phyloP scores from a whole-genome alignment of 2,113 vertebrate genomes.

The Seriola rivoliana region DNA sequence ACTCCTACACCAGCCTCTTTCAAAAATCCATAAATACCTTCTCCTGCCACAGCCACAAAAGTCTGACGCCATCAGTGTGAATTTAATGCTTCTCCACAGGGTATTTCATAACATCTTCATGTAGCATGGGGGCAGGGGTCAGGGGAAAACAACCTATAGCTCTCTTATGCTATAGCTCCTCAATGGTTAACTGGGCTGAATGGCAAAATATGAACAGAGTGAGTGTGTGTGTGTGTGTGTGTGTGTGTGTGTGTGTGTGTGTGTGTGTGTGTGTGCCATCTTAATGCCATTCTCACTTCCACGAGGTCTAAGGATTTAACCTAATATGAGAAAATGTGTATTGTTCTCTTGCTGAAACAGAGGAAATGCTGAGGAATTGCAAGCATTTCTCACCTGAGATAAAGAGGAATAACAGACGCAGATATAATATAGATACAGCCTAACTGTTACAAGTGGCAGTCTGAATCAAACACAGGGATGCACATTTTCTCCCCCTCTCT shows the following conservation, averaged over 20 bases:
- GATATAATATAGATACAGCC: background rate
- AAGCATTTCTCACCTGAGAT: constrained; percentile 7
- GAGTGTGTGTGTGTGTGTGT: background rate
- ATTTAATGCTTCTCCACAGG: background rate
- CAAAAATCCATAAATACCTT: background rate
- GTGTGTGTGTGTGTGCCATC: background rate
- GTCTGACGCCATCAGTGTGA: background rate
- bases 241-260: too few relatives aligned
- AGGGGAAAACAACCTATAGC: background rate
- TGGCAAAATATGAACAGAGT: background rate
- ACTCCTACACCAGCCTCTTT: background rate
- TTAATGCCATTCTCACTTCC: background rate
- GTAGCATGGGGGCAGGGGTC: background rate
- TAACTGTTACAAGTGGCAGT: background rate
- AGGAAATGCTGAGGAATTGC: constrained; percentile 17
- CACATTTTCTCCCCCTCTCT: background rate
- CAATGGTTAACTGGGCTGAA: background rate
- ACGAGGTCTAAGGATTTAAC: constrained; percentile 25
- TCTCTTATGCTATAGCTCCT: background rate
- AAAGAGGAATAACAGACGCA: background rate
- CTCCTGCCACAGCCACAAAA: background rate
- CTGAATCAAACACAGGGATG: background rate
- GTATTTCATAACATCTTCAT: background rate
- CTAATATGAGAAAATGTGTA: constrained; percentile 50
- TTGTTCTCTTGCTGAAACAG: constrained; percentile 12